Evolutionary conservation across 2,113 vertebrate genomes (phyloP).

Genomic region (Corythaeola cristata): DNA sequence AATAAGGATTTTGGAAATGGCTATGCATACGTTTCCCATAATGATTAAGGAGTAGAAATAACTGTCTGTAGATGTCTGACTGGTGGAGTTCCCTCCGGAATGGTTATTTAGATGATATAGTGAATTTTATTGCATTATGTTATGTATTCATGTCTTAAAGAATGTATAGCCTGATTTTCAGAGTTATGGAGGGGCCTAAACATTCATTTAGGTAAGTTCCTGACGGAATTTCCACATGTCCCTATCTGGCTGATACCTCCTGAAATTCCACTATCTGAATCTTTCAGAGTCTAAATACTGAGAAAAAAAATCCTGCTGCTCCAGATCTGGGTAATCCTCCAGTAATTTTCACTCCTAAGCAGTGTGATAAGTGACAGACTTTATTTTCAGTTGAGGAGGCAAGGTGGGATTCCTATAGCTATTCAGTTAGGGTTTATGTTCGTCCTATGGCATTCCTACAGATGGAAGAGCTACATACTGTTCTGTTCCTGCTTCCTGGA

Average conservation of each 20-base stretch:
- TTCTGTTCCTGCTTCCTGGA: not conserved
- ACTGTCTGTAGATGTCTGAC: not conserved
- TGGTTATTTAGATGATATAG: not conserved
- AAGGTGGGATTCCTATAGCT: not conserved
- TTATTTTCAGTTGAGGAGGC: not conserved
- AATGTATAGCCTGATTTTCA: not conserved
- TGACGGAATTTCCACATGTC: accelerated
- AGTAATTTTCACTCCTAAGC: not conserved
- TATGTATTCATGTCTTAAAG: not conserved
- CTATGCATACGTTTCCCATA: not conserved
- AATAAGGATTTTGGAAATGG: not conserved
- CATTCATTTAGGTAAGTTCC: not conserved
- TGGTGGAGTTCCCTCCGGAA: not conserved
- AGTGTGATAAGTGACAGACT: not conserved
- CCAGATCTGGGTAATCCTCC: not conserved
- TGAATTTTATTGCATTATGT: not conserved
- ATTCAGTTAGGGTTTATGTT: not conserved
- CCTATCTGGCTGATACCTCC: not conserved
- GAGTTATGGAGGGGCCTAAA: not conserved
- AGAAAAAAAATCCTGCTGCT: not conserved
- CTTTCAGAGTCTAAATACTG: not conserved
- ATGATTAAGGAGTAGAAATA: not conserved
- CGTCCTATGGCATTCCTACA: not conserved
- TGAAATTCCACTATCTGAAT: not conserved
- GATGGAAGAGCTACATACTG: not conserved